These are phyloP conservation scores for Anguilla pacifica DNA, from an alignment of 2,797 vertebrate species.

Conservation along the genomic window DNA sequence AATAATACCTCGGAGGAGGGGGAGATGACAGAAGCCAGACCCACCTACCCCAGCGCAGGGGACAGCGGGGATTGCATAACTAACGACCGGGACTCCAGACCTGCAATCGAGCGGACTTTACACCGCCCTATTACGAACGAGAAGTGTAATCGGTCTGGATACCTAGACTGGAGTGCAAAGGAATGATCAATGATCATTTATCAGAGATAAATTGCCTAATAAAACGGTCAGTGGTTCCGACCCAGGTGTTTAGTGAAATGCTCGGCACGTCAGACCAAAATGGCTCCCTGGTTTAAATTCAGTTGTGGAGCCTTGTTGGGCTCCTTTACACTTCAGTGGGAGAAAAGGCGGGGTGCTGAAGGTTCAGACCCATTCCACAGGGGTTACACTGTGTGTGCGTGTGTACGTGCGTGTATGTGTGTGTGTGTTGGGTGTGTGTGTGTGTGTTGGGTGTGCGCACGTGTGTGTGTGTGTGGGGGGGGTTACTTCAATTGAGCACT, in stretches of 20 bases:
- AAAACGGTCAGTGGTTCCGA: not conserved
- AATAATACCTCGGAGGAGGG: constrained; percentile 73
- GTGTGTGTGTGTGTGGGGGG: not conserved
- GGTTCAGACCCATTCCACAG: not conserved
- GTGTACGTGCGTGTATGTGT: no score
- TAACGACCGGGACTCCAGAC: constrained; percentile 43
- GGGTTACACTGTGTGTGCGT: not conserved
- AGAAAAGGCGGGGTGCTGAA: not conserved
- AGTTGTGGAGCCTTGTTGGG: not conserved
- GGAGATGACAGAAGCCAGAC: constrained; percentile 50
- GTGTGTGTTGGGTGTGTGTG: no score
- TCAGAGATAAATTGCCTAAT: not conserved
- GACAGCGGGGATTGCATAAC: constrained; percentile 43
- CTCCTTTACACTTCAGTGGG: not conserved
- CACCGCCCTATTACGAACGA: not conserved
- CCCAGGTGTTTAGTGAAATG: not conserved
- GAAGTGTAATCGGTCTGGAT: not conserved
- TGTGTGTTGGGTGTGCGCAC: not conserved
- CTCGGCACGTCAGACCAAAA: not conserved
- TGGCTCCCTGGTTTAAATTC: not conserved
- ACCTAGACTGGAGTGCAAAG: not conserved
- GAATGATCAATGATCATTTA: not conserved
- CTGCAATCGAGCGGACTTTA: constrained; percentile 18
- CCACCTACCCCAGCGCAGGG: constrained; percentile 25
- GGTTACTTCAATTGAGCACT: not conserved